phyloP scores from a whole-genome alignment of 2,113 vertebrate species.

The Brachypteracias leptosomus region DNA sequence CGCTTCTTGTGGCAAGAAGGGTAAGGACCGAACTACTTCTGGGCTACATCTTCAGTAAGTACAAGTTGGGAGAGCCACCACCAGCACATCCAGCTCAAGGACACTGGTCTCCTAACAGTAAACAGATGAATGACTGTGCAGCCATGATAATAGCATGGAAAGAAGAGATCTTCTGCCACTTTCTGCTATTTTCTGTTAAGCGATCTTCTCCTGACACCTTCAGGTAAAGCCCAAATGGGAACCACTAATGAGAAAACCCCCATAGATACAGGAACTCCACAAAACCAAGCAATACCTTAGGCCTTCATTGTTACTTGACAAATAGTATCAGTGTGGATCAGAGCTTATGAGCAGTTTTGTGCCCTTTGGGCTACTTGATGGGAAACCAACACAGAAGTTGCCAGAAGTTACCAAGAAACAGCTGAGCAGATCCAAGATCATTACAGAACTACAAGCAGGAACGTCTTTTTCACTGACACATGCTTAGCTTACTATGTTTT shows the following conservation, averaged over 20 bases:
- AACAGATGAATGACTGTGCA: background rate
- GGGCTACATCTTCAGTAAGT: background rate
- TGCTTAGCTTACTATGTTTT: fast-evolving
- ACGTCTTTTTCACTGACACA: background rate
- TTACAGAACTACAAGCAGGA: background rate
- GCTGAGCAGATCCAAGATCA: background rate
- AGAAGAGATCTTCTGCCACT: background rate
- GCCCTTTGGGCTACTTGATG: background rate
- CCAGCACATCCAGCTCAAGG: background rate
- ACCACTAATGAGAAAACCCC: background rate
- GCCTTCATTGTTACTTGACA: background rate
- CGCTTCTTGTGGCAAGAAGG: background rate
- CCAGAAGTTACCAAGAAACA: background rate
- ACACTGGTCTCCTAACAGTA: background rate
- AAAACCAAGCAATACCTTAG: background rate
- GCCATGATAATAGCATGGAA: background rate
- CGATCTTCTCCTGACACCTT: background rate
- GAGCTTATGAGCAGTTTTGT: background rate
- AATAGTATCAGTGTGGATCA: background rate
- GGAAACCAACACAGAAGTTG: background rate
- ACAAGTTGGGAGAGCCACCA: background rate
- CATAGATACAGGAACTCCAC: background rate
- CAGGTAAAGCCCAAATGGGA: background rate
- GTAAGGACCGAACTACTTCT: background rate
- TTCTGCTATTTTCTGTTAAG: background rate